These are phyloP conservation scores for Holothuria leucospilota DNA, from an alignment of 53 echinoderm and acorn worm species.

Conservation along the genomic window DNA sequence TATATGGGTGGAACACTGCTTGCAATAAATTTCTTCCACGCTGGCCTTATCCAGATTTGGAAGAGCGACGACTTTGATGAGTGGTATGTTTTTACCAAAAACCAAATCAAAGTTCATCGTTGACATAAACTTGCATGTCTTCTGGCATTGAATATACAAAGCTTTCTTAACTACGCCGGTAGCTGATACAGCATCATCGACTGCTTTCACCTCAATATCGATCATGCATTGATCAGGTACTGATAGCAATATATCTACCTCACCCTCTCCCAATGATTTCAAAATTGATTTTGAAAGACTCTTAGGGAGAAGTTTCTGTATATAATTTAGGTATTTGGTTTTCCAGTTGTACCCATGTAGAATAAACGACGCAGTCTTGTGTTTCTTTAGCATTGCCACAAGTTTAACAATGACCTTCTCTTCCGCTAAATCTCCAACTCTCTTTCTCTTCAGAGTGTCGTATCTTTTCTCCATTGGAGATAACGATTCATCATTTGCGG, in stretches of 20 bases:
- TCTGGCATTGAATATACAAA: not conserved
- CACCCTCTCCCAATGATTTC: not conserved
- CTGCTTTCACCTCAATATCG: slow-evolving; percentile 22
- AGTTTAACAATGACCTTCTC: not conserved
- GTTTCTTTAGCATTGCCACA: slow-evolving; percentile 1
- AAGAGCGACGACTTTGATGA: slow-evolving; percentile 17
- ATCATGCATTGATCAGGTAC: slow-evolving; percentile 3
- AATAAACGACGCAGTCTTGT: slow-evolving; percentile 5
- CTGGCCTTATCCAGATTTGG: not conserved
- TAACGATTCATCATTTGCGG: not conserved
- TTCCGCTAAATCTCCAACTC: slow-evolving; percentile 3
- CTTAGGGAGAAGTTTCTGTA: slow-evolving; percentile 6
- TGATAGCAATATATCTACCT: slow-evolving; percentile 9
- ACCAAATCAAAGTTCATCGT: not conserved
- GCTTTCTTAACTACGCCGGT: slow-evolving; percentile 1
- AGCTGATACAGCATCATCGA: not conserved
- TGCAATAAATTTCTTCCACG: not conserved
- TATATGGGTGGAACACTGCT: not conserved
- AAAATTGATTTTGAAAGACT: not conserved
- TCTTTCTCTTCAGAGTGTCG: not conserved
- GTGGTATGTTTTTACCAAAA: not conserved
- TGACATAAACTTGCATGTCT: slow-evolving; percentile 13
- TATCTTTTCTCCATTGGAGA: not conserved
- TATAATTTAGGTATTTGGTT: slow-evolving; percentile 7
- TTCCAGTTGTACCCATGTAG: slow-evolving; percentile 19